Evolutionary conservation across 2,797 vertebrate species (phyloP).

Genomic region (Harpagifer antarcticus): DNA sequence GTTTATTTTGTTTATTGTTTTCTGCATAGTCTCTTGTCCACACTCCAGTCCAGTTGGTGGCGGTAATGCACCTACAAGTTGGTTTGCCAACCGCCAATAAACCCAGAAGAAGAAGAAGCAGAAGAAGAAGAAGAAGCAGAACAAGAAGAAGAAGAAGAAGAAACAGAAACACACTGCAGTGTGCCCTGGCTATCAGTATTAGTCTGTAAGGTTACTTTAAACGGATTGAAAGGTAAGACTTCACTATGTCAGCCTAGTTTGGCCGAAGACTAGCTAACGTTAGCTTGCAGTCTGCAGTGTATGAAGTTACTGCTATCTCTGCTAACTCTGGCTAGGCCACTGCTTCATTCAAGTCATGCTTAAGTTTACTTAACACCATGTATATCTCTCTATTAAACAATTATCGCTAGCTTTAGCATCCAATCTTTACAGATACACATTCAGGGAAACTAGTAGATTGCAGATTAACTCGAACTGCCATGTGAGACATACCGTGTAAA

Average conservation of each 20-base stretch:
- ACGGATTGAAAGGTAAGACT: constrained; percentile 30
- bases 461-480: constrained; percentile 1
- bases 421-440: too few relatives aligned
- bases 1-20: too few relatives aligned
- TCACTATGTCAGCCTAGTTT: neutral
- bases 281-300: neutral
- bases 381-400: neutral
- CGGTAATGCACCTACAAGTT: too few relatives aligned
- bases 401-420: neutral
- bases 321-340: neutral
- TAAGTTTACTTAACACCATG: neutral
- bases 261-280: neutral
- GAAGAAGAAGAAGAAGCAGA: too few relatives aligned
- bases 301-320: neutral
- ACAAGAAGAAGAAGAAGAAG: too few relatives aligned
- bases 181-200: neutral
- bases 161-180: too few relatives aligned
- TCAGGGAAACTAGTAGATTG: neutral
- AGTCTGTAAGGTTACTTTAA: neutral
- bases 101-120: too few relatives aligned
- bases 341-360: neutral
- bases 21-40: too few relatives aligned
- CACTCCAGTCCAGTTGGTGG: too few relatives aligned
- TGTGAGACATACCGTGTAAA: neutral
- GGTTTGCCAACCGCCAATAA: too few relatives aligned